Conservation (phyloP, 2,797 vertebrate species). For the Centroberyx gerrardi region DNA sequence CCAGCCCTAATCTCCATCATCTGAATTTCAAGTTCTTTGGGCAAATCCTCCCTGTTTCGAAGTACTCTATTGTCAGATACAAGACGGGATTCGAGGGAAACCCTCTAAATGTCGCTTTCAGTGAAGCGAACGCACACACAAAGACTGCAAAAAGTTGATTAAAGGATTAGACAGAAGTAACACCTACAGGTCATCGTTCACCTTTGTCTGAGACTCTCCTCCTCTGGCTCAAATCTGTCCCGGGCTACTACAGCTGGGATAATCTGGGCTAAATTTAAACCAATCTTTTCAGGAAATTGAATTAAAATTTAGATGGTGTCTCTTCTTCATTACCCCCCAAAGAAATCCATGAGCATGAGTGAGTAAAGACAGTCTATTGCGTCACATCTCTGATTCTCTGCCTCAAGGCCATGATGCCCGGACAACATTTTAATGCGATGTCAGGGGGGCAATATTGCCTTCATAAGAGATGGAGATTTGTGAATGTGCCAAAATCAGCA, state of each 20-base stretch:
- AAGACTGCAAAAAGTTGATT: background rate
- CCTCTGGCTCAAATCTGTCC: background rate
- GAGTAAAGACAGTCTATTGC: conserved; percentile 14
- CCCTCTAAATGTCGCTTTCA: background rate
- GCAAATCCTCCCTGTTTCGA: background rate
- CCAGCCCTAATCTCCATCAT: background rate
- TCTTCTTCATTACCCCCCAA: background rate
- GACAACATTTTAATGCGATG: conserved; percentile 31
- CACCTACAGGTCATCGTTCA: background rate
- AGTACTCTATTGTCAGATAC: background rate
- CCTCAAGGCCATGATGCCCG: conserved; percentile 1
- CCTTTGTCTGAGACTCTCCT: background rate
- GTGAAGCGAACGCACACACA: background rate
- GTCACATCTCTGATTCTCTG: conserved; percentile 19
- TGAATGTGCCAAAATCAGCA: conserved; percentile 10
- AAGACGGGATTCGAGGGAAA: background rate
- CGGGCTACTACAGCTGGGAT: background rate
- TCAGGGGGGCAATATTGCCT: conserved; percentile 6
- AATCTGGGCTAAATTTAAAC: conserved; percentile 11
- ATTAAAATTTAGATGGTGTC: conserved; percentile 20
- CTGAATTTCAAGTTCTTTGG: background rate
- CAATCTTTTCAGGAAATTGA: conserved; percentile 28
- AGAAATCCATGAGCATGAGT: conserved; percentile 8
- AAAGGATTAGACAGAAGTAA: conserved; percentile 6
- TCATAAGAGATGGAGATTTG: conserved; percentile 14